phyloP scores from a whole-genome alignment of 2,888 invertebrate genomes.

The Latrodectus elegans region DNA sequence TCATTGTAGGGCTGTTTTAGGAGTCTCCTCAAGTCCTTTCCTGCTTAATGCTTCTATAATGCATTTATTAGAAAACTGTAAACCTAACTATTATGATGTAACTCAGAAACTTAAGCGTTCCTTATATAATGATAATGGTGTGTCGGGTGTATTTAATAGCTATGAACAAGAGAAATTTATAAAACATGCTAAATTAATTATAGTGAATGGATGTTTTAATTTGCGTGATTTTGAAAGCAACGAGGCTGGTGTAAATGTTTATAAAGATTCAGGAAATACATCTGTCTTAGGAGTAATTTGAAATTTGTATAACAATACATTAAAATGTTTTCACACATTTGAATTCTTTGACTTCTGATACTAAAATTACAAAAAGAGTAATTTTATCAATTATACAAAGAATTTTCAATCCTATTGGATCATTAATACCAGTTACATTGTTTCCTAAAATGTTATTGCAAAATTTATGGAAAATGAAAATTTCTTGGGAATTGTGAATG shows the following conservation, averaged over 20 bases:
- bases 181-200: no score
- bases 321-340: neutral
- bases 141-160: no score
- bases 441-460: neutral
- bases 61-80: no score
- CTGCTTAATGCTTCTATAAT: neutral
- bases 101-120: no score
- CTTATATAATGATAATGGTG: no score
- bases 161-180: no score
- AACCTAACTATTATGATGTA: no score
- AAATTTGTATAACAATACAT: neutral
- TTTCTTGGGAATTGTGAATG: neutral
- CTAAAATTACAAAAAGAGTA: slow-evolving; percentile 1
- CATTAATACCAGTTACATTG: neutral
- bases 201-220: slow-evolving; percentile 11
- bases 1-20: neutral
- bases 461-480: neutral
- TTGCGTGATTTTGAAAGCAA: slow-evolving; percentile 7
- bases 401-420: neutral
- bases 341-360: neutral
- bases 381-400: neutral
- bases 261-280: neutral
- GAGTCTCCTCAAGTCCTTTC: neutral
- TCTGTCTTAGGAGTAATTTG: neutral
- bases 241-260: neutral